These are phyloP conservation scores for Entelurus aequoreus DNA, from an alignment of 2,113 vertebrate species.

Conservation along the genomic window DNA sequence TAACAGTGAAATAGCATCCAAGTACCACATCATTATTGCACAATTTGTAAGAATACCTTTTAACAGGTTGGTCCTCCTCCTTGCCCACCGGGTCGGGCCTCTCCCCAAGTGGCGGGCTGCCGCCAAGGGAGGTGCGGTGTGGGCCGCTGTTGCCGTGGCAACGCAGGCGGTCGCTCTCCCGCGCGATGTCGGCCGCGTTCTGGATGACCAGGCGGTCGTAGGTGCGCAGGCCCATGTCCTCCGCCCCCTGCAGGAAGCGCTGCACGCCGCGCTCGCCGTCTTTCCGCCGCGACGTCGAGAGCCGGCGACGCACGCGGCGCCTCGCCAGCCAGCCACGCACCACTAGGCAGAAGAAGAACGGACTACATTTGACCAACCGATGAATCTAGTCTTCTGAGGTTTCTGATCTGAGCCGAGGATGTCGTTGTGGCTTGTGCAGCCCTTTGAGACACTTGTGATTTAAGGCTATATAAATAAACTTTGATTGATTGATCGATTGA, in stretches of 20 bases:
- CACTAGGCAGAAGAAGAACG: slow-evolving; percentile 62
- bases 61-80: slow-evolving; percentile 74
- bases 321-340: slow-evolving; percentile 87
- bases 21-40: too few relatives aligned
- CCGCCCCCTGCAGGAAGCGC: slow-evolving; percentile 83
- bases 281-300: slow-evolving; percentile 70
- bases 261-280: slow-evolving; percentile 71
- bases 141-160: slow-evolving; percentile 62
- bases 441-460: too few relatives aligned
- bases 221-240: slow-evolving; percentile 82
- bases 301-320: slow-evolving; percentile 68
- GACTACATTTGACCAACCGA: neutral
- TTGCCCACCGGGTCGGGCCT: slow-evolving; percentile 73
- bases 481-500: too few relatives aligned
- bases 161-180: slow-evolving; percentile 83
- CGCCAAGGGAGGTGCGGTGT: slow-evolving; percentile 34
- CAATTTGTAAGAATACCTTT: slow-evolving; percentile 64
- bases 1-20: neutral
- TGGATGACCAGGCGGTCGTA: slow-evolving; percentile 90
- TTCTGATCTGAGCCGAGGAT: too few relatives aligned
- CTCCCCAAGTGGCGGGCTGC: slow-evolving; percentile 69
- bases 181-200: slow-evolving; percentile 87
- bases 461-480: too few relatives aligned
- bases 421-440: too few relatives aligned
- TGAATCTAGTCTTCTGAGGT: neutral